Percentiles rank a stretch among this genome's conserved stretches.
Conservation (phyloP, 1,140 invertebrate genomes). For the Drosophila nasuta region DNA sequence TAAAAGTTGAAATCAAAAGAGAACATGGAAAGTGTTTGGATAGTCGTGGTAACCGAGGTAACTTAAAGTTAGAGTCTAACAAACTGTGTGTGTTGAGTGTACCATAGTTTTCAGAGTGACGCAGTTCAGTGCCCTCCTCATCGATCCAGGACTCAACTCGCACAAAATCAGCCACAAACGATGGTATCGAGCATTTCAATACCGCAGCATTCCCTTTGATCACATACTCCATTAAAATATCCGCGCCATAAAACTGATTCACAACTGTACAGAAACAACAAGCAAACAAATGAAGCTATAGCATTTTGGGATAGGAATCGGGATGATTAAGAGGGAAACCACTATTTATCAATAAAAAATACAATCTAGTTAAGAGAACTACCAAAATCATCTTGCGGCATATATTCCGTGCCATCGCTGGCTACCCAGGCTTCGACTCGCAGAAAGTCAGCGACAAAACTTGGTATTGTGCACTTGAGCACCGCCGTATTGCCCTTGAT, state of each 20-base stretch:
- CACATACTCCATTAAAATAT: constrained; percentile 90
- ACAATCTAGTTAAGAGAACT: constrained; percentile 15
- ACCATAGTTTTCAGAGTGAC: constrained; percentile 86
- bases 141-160: constrained; percentile 89
- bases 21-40: constrained; percentile 12
- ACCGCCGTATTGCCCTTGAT: constrained; percentile 96
- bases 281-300: constrained; percentile 17
- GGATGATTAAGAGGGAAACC: constrained; percentile 1
- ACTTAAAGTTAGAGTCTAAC: constrained; percentile 17
- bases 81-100: constrained; percentile 10
- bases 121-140: constrained; percentile 85
- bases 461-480: constrained; percentile 96
- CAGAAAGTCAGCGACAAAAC: constrained; percentile 96
- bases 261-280: constrained; percentile 87
- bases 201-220: constrained; percentile 89
- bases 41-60: constrained; percentile 19
- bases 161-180: constrained; percentile 90
- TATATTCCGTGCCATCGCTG: constrained; percentile 90
- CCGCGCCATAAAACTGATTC: constrained; percentile 92
- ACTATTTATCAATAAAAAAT: constrained; percentile 48
- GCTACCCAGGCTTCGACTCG: constrained; percentile 95
- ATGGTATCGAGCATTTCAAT: constrained; percentile 89
- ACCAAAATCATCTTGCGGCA: constrained; percentile 77
- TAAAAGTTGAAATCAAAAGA: constrained; percentile 35
- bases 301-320: background rate